Evolutionary conservation across 2,888 invertebrate species (phyloP).

Genomic region (Macrophya annulata): DNA sequence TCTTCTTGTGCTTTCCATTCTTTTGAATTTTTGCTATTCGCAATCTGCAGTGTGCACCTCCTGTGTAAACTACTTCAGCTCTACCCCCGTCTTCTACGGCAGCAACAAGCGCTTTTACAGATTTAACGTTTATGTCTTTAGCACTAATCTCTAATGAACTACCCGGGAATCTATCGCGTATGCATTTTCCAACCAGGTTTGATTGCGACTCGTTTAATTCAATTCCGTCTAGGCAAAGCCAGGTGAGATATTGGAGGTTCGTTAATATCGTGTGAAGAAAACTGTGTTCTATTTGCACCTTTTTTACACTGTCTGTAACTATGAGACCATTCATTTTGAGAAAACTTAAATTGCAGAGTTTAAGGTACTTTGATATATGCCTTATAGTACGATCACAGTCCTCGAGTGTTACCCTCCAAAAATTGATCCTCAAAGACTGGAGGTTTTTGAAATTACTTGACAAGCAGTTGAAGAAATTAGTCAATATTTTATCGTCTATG

Average conservation of each 20-base stretch:
- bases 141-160: conserved; percentile 76
- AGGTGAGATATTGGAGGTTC: conserved; percentile 75
- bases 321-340: conserved; percentile 76
- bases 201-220: conserved; percentile 75
- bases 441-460: conserved; percentile 78
- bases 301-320: conserved; percentile 75
- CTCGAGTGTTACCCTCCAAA: conserved; percentile 76
- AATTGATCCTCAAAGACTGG: conserved; percentile 77
- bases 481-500: conserved; percentile 80
- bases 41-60: conserved; percentile 74
- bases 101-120: conserved; percentile 75
- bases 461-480: conserved; percentile 79
- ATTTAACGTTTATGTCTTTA: conserved; percentile 75
- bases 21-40: conserved; percentile 74
- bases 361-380: conserved; percentile 75
- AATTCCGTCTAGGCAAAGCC: conserved; percentile 77
- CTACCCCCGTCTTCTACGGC: conserved; percentile 76
- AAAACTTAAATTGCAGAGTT: conserved; percentile 76
- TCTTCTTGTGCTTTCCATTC: conserved; percentile 70
- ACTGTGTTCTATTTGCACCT: conserved; percentile 76
- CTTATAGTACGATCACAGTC: conserved; percentile 77
- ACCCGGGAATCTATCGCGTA: conserved; percentile 77
- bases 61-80: conserved; percentile 76
- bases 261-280: conserved; percentile 75
- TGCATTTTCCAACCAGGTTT: conserved; percentile 75